Base-by-base conservation (phyloP, 2,888 invertebrate species). In the Melangyna quadrimaculata region DNA sequence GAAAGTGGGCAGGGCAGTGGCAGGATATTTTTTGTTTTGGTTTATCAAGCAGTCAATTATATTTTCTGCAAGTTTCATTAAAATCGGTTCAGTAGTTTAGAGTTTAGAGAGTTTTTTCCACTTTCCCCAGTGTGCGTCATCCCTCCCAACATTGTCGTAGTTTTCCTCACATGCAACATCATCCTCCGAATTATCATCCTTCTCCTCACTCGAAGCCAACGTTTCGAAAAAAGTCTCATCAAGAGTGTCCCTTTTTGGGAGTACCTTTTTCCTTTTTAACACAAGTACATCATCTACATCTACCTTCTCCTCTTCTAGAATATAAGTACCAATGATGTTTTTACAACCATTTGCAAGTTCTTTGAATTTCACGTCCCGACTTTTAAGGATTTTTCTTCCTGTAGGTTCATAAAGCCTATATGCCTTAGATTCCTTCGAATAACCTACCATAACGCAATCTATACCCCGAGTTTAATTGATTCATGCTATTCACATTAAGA, bases 361-460 rank as follows among this genome's bases (percentile, higher is more conserved):
- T 51, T 22, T 51, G 48, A 48, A 65, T 29, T 32, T 67, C 0
- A 67, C 48, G 12, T 67, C 48, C 24, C 35, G 35, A 12, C 67
- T 67, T 67, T 51, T 51, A 8, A 67, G 35, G 14, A 67, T 48
- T 4, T 48, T 67, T 51, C 67, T 35, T 22, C 35, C 10, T 7
- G 12, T 22, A 17, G 67, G n/a, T 4, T 35, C 67, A 51, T 48
- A 67, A 5, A 32, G 22, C 9, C 51, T 67, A 40, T 40, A n/a
- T n/a, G 40, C 67, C 67, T 51, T 24, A 9, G 35, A 51, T 32
- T 67, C 37, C 9, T 67, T 67, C 5, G 67, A 67, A 43, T 67
- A 67, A 10, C 32, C 35, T 24, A 51, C 51, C 67, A 51, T 51
- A 35, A 67, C 1, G 35, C 35, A 67, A 40, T 51, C 12, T 24